Conservation (phyloP, 2,888 invertebrate species). For the Villa cingulata region DNA sequence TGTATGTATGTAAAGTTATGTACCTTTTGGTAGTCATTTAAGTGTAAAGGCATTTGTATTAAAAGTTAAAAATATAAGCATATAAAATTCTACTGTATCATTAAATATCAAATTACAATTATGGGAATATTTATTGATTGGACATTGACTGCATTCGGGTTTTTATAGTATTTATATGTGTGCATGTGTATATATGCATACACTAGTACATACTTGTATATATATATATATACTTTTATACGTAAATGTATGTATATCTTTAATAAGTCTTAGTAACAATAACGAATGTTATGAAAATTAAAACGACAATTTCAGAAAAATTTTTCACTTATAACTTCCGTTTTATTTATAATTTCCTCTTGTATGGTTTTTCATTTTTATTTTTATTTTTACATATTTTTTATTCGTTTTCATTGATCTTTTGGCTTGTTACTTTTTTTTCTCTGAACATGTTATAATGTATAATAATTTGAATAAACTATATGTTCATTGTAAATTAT, state of each 20-base stretch:
- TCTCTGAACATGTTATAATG: too few relatives aligned
- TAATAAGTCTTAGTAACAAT: background rate
- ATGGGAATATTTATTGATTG: background rate
- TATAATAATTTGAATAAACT: too few relatives aligned
- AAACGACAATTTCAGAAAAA: background rate
- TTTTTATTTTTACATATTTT: too few relatives aligned
- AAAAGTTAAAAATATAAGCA: background rate
- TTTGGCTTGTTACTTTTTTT: too few relatives aligned
- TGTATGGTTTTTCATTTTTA: too few relatives aligned
- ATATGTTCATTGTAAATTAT: too few relatives aligned
- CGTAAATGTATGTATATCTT: too few relatives aligned
- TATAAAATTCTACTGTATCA: background rate
- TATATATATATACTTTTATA: too few relatives aligned
- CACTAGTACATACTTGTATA: too few relatives aligned
- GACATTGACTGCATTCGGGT: background rate
- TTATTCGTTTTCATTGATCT: too few relatives aligned
- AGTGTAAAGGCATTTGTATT: background rate
- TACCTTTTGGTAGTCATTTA: background rate
- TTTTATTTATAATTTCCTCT: background rate
- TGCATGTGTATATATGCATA: background rate
- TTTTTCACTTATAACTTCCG: background rate
- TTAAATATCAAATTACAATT: background rate
- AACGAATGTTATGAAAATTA: background rate
- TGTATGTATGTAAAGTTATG: background rate
- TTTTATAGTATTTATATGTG: too few relatives aligned